Evolutionary conservation across 1,140 invertebrate genomes (phyloP), one percentile per base, ranked within the genome.

Genomic region (Ephestia elutella): DNA sequence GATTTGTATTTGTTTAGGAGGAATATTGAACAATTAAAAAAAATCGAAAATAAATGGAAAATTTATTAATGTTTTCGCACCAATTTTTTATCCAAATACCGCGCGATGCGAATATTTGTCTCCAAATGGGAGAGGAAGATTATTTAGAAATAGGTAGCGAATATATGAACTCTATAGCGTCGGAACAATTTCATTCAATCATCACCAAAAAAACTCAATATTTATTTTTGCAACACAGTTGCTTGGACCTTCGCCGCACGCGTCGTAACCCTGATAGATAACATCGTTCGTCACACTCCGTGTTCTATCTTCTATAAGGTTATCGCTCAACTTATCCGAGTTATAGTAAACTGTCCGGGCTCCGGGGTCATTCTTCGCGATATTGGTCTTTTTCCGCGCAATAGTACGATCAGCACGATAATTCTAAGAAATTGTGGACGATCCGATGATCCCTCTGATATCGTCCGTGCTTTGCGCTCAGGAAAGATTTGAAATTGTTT

Each of bases 311-410:
- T 15, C 15, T 44, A 17, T n/a, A 13, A 44, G 38, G 38, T 44
- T 44, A 44, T 44, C 38, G n/a, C 15, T 15, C n/a, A n/a, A n/a
- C 38, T 44, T 44, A 44, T 44, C 38, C 38, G 38, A 44, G 38
- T 44, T 15, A 44, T 44, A 44, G 38, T 44, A 44, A 44, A 44
- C 38, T 5, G 38, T 15, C 13, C 8, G 38, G 38, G 38, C 10
- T 15, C 13, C 8, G 38, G 38, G 38, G 38, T 44, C 38, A 44
- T 10, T 44, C 15, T 44, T 44, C 7, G 38, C 38, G 38, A n/a
- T 44, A 15, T 44, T n/a, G 10, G 13, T 44, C 38, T n/a, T 3
- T 44, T 44, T 15, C 13, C 38, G 15, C 38, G n/a, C 13, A 44
- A 2, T 44, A 3, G 2, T n/a, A 32, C 4, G 30, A 1, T 32